Evolutionary conservation across 2,888 invertebrate species (phyloP).

Genomic region (Leucophenga montana): DNA sequence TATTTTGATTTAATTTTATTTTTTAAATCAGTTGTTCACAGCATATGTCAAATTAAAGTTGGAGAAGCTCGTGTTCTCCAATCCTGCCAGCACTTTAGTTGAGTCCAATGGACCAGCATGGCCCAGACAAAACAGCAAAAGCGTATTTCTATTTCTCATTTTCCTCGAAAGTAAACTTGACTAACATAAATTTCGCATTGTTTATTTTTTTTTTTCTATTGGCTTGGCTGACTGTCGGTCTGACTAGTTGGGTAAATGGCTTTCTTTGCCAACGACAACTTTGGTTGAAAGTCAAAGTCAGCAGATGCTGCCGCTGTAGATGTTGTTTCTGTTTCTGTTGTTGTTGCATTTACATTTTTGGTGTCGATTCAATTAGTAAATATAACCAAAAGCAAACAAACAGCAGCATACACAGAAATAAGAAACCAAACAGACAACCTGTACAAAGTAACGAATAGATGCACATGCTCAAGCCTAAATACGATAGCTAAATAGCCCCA

Average conservation of each 20-base stretch:
- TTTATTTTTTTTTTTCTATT: conserved; percentile 52
- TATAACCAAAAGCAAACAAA: conserved; percentile 68
- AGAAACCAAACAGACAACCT: conserved; percentile 52
- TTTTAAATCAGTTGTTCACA: no score
- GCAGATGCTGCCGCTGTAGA: conserved; percentile 28
- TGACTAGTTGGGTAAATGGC: neutral
- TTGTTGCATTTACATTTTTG: conserved; percentile 71
- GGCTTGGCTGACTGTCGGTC: conserved; percentile 36
- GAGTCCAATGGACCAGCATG: no score
- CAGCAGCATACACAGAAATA: conserved; percentile 49
- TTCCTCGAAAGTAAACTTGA: conserved; percentile 62
- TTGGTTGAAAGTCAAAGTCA: conserved; percentile 15
- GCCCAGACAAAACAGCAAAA: no score
- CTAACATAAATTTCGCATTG: conserved; percentile 65
- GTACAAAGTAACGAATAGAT: conserved; percentile 51
- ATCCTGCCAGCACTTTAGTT: neutral
- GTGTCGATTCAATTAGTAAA: conserved; percentile 73
- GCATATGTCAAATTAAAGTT: no score
- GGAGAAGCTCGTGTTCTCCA: neutral
- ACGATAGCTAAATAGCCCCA: conserved; percentile 48
- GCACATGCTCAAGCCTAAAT: conserved; percentile 61
- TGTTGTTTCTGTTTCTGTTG: conserved; percentile 49
- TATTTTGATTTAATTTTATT: no score
- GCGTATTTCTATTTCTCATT: conserved; percentile 49
- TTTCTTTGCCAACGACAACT: conserved; percentile 8